Percentiles rank a stretch among this genome's conserved stretches.
Conservation (phyloP, 2,797 vertebrate species). For the Molossus molossus region DNA sequence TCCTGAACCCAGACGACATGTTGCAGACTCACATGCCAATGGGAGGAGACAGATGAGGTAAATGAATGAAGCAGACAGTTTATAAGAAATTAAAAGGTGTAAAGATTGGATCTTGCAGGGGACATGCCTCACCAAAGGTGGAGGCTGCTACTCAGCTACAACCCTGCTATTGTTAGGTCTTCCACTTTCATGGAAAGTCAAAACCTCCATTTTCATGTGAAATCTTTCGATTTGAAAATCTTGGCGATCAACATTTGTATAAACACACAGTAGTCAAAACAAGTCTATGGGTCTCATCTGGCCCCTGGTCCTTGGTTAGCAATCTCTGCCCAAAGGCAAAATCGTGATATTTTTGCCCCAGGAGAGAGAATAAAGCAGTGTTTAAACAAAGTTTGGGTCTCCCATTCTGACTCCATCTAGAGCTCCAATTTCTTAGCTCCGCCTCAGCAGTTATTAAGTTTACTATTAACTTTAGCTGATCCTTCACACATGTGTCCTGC, state of each 20-base stretch:
- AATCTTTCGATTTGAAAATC: neutral
- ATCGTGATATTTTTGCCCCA: neutral
- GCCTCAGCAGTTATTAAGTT: neutral
- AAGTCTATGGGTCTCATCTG: neutral
- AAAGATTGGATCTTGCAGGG: neutral
- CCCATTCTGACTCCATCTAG: neutral
- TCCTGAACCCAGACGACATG: neutral
- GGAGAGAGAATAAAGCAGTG: neutral
- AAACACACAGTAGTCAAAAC: neutral
- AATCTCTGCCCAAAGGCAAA: neutral
- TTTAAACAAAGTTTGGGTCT: neutral
- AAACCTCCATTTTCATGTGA: neutral
- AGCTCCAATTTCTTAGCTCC: constrained; percentile 2
- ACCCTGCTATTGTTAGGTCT: neutral
- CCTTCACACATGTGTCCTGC: neutral
- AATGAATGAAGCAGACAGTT: neutral
- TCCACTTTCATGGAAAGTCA: neutral
- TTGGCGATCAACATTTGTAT: neutral
- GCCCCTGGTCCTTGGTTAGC: neutral
- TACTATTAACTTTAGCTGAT: neutral
- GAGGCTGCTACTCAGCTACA: neutral
- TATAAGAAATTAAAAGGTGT: neutral
- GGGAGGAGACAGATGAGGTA: neutral
- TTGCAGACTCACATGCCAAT: neutral
- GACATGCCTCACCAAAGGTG: neutral